Percentiles rank a stretch among this genome's conserved stretches.
These are phyloP conservation scores for Lasioglossum pauxillum DNA, from an alignment of 2,888 invertebrate genomes.

Conservation along the genomic window DNA sequence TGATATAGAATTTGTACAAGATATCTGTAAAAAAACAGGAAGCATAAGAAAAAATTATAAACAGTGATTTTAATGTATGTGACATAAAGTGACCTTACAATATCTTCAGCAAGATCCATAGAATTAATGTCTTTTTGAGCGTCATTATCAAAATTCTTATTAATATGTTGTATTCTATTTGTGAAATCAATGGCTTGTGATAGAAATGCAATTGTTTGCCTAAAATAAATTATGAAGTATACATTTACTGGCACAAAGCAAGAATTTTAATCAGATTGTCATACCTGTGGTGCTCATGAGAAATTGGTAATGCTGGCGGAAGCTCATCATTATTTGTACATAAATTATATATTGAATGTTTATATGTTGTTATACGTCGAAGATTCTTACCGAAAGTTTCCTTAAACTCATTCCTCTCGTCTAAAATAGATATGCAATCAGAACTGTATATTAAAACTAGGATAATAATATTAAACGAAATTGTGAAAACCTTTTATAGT, in stretches of 20 bases:
- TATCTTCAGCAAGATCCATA: conserved; percentile 32
- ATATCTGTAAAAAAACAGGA: conserved; percentile 18
- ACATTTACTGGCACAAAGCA: neutral
- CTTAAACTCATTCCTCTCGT: conserved; percentile 27
- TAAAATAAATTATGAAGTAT: conserved; percentile 50
- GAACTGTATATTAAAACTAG: conserved; percentile 12
- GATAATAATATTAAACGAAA: neutral
- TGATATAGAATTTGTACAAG: conserved; percentile 44
- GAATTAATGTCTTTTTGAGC: conserved; percentile 38
- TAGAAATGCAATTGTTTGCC: conserved; percentile 69
- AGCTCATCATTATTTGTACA: conserved; percentile 66
- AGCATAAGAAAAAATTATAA: conserved; percentile 17
- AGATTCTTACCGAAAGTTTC: conserved; percentile 71
- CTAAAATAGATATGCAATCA: conserved; percentile 38
- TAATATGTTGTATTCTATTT: conserved; percentile 55
- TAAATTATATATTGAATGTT: conserved; percentile 71
- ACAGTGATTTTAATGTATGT: conserved; percentile 21
- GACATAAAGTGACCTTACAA: conserved; percentile 55
- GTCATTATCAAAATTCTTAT: conserved; percentile 37
- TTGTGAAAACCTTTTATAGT: conserved; percentile 38
- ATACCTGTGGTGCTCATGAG: conserved; percentile 74
- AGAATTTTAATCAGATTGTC: conserved; percentile 23
- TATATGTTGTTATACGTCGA: conserved; percentile 66
- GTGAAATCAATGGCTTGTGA: conserved; percentile 68
- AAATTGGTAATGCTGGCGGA: conserved; percentile 72